Conservation (phyloP, 2,113 vertebrate species). For the human region DNA sequence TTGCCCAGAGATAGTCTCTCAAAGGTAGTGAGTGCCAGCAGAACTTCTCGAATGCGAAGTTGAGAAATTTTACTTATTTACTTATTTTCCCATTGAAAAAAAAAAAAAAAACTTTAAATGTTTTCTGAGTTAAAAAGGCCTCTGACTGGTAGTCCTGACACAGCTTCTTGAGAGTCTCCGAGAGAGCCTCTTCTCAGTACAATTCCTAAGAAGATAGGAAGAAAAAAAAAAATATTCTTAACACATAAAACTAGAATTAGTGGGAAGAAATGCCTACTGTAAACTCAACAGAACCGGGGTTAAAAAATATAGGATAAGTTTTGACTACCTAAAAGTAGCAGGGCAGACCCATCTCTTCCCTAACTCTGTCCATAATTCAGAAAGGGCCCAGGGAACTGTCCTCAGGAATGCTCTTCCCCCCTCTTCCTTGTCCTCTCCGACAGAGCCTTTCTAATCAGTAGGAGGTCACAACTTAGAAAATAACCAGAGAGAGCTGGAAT, state of each 20-base stretch:
- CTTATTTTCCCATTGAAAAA: not conserved
- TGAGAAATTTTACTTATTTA: not conserved
- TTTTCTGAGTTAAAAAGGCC: constrained; percentile 1
- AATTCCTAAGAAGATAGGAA: not conserved
- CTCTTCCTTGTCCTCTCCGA: not conserved
- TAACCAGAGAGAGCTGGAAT: not conserved
- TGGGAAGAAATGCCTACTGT: not conserved
- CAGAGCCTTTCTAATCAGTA: not conserved
- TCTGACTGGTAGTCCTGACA: not conserved
- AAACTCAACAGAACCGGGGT: not conserved
- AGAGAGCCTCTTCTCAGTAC: not conserved
- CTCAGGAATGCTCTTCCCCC: not conserved
- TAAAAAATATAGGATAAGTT: not conserved
- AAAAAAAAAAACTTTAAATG: not conserved
- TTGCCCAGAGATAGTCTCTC: not conserved
- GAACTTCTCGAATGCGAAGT: not conserved
- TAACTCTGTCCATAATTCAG: not conserved
- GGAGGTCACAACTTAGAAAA: not conserved
- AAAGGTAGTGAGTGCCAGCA: not conserved
- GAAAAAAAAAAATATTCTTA: not conserved
- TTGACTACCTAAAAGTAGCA: not conserved
- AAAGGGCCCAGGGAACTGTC: not conserved
- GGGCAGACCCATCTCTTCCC: not conserved
- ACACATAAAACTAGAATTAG: not conserved
- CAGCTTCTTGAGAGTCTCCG: not conserved